Base-by-base conservation (phyloP, 2,888 invertebrate species). In the Apocheima hispidaria region DNA sequence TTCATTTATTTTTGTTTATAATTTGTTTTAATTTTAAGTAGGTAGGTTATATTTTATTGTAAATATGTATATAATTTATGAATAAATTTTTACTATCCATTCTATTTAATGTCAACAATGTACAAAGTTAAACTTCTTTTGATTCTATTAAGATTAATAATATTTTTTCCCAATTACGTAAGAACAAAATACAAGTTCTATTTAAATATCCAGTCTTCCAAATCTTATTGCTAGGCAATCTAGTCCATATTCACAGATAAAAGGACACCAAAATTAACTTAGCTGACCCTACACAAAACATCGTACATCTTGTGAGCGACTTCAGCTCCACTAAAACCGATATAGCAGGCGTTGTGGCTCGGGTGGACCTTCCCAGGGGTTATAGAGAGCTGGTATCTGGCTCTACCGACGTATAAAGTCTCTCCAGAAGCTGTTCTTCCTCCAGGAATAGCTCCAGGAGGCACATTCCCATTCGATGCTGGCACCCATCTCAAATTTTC, bases 311-410 rank as follows among this genome's bases (percentile, higher is more conserved):
- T 90, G 28, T 87, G 84, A 0, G 89, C 76, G 0, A 92, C 86
- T 69, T 92, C 92, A 1, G 80, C 77, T 0, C 93, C 93, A 10
- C 79, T 86, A 55, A 92, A 92, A 0, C 84, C 84, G 7, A 93
- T 93, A 60, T 89, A 91, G 53, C 92, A 92, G 9, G 82, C 75
- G 28, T 85, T 82, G 50, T 88, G 88, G 54, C 88, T 89, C 0
- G 91, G 91, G 3, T 92, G 90, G 5, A 94, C 82, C 73, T 94
- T 94, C 9, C 95, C 95, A 2, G 94, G 94, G 4, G 94, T 92
- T 7, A 94, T 78, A 0, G 93, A 94, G 7, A 94, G 86, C 75
- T 94, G 94, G 73, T 94, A 93, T 35, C 88, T 82, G 0, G 94
- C 94, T 65, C 94, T 85, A 0, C 94, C 94, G 0, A 94, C 89